phyloP scores from a whole-genome alignment of 2,888 invertebrate genomes.

The Apodemia hepburni region DNA sequence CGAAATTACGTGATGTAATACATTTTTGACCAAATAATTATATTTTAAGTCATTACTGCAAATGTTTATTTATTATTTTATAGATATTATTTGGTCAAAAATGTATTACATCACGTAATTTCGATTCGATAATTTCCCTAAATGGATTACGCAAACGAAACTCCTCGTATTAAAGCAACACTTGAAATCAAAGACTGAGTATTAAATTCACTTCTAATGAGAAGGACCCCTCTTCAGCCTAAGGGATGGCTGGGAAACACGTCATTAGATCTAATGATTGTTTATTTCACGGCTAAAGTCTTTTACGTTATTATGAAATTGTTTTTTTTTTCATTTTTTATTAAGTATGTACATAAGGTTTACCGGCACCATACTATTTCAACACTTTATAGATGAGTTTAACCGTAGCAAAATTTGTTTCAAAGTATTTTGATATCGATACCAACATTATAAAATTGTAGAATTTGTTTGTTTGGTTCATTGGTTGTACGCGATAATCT shows the following conservation, averaged over 20 bases:
- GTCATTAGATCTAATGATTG: conserved; percentile 9
- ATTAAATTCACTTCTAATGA: conserved; percentile 14
- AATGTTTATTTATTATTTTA: not conserved
- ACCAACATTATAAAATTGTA: too few species aligned
- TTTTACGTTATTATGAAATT: not conserved
- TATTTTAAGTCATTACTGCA: too few species aligned
- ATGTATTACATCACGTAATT: not conserved
- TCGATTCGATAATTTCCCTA: not conserved
- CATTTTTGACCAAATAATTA: not conserved
- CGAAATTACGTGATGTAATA: not conserved
- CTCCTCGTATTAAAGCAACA: conserved; percentile 1
- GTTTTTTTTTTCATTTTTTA: too few species aligned
- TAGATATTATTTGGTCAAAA: not conserved
- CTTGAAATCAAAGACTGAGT: conserved; percentile 12
- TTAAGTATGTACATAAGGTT: too few species aligned
- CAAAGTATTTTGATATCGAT: too few species aligned
- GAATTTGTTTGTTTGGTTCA: too few species aligned
- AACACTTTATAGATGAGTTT: too few species aligned
- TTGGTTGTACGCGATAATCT: too few species aligned
- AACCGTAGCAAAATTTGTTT: too few species aligned
- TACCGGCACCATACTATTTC: too few species aligned
- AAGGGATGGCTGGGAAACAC: not conserved
- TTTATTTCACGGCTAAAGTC: not conserved
- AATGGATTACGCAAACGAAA: not conserved
- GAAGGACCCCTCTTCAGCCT: conserved; percentile 10